A percentile compares a stretch with the other conserved stretches of the same genome.
Evolutionary conservation across 2,797 vertebrate species (phyloP).

Genomic region (Pogoniulus pusillus): DNA sequence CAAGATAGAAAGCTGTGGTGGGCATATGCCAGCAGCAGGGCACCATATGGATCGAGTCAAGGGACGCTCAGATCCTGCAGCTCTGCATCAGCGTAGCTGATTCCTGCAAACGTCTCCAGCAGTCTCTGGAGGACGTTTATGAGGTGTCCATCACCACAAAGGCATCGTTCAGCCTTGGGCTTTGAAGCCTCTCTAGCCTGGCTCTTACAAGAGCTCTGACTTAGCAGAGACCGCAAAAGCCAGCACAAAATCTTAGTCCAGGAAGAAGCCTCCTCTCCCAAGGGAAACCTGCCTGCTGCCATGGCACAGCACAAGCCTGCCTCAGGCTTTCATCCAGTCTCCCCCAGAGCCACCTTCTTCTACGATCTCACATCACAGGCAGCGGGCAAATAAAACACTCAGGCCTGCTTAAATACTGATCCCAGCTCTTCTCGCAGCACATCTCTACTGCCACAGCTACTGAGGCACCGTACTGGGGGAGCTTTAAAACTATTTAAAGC

Average conservation of each 20-base stretch:
- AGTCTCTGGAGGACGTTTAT: conserved; percentile 28
- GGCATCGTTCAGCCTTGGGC: conserved; percentile 10
- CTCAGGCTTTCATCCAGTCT: conserved; percentile 19
- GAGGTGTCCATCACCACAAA: not conserved
- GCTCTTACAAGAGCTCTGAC: not conserved
- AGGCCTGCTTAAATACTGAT: conserved; percentile 23
- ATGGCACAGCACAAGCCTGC: not conserved
- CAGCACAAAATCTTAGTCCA: conserved; percentile 27
- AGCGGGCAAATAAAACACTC: conserved; percentile 52
- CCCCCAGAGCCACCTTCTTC: not conserved
- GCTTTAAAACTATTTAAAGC: not conserved
- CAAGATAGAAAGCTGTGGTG: conserved; percentile 63
- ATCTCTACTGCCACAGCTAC: not conserved
- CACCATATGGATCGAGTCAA: conserved; percentile 55
- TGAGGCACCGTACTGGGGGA: not conserved
- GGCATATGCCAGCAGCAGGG: conserved; percentile 60
- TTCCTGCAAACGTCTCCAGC: conserved; percentile 20
- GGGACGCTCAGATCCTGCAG: conserved; percentile 16
- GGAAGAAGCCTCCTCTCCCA: not conserved
- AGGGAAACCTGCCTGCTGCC: not conserved
- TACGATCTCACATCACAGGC: conserved; percentile 26
- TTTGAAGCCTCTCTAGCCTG: conserved; percentile 25
- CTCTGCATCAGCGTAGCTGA: conserved; percentile 40
- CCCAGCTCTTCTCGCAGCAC: conserved; percentile 5
- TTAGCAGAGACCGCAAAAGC: conserved; percentile 30